Evolutionary conservation across 2,888 invertebrate species (phyloP), one percentile per base, ranked within the genome.

Genomic region (Therioaphis trifolii): DNA sequence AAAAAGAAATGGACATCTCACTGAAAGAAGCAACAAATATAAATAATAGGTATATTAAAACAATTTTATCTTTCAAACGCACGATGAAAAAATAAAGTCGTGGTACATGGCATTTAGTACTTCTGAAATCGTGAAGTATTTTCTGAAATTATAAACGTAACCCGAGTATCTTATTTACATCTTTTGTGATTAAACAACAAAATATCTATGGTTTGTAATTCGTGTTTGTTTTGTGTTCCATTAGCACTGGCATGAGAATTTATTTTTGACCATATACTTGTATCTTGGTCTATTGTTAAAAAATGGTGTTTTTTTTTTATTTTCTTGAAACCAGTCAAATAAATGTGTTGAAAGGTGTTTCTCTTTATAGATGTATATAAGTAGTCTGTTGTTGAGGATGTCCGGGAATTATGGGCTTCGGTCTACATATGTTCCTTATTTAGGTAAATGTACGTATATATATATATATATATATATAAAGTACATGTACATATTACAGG

Each of bases 221-320:
- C 43, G 24, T 74, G 72, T 82, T 82, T 82, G 52, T n/a, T 69
- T 27, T 11, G 63, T 15, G 52, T 66, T 82, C 82, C 82, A 82
- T 82, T 82, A 82, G 63, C 82, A 52, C 74, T 55, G 9, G 72
- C 74, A 82, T 27, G 82, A 82, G 72, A 82, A 72, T 49, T 24
- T 46, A 63, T 82, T 80, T 72, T 74, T 49, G 49, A 74, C 63
- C 24, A 74, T 82, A 21, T 72, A 61, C n/a, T 12, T 3, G 35
- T 7, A 55, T 29, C 4, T 58, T 61, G 27, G 15, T 7, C 24
- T 1, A 74, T 82, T 66, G 63, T 74, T 27, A 4, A 72, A 61
- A 72, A 49, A 3, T 12, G 46, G 61, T 24, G 61, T 29, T 12
- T 52, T 69, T 66, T 69, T 71, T 69, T 7, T 52, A 63, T 63